A percentile compares a stretch with the other conserved stretches of the same genome.
Conservation (phyloP, 2,888 invertebrate genomes). For the Nipponacmea schrenckii region DNA sequence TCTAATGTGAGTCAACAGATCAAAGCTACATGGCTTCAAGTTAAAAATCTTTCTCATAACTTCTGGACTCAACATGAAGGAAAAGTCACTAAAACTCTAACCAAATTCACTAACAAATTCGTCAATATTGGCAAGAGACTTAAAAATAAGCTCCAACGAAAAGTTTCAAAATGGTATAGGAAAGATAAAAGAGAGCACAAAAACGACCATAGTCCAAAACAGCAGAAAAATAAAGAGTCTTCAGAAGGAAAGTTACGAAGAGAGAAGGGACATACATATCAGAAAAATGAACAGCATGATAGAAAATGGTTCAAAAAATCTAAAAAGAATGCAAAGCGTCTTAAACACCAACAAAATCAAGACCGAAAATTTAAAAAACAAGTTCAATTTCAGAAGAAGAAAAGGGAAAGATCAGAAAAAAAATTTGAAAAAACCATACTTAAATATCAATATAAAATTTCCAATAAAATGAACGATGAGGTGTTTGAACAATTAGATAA, state of each 20-base stretch:
- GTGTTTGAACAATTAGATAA: constrained; percentile 5
- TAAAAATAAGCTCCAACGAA: constrained; percentile 12
- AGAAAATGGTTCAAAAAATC: neutral
- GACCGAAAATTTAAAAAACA: too few relatives aligned
- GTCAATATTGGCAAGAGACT: constrained; percentile 9
- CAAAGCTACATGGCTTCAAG: constrained; percentile 30
- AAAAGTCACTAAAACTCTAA: constrained; percentile 22
- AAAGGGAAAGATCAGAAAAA: neutral
- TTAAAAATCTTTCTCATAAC: constrained; percentile 36
- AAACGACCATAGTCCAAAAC: neutral
- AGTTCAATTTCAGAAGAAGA: neutral
- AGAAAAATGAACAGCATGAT: neutral
- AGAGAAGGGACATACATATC: neutral
- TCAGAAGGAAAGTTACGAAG: neutral
- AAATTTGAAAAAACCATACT: neutral
- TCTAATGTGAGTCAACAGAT: constrained; percentile 33
- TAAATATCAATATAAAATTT: neutral
- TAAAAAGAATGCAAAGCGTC: neutral
- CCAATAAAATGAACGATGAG: constrained; percentile 1
- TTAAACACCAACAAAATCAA: too few relatives aligned
- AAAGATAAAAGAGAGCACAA: neutral
- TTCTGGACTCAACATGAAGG: constrained; percentile 38
- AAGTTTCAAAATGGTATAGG: constrained; percentile 12
- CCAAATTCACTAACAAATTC: constrained; percentile 22
- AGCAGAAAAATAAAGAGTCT: neutral